These are phyloP conservation scores for Ciconia nigra DNA, from an alignment of 2,797 vertebrate species.

Conservation along the genomic window DNA sequence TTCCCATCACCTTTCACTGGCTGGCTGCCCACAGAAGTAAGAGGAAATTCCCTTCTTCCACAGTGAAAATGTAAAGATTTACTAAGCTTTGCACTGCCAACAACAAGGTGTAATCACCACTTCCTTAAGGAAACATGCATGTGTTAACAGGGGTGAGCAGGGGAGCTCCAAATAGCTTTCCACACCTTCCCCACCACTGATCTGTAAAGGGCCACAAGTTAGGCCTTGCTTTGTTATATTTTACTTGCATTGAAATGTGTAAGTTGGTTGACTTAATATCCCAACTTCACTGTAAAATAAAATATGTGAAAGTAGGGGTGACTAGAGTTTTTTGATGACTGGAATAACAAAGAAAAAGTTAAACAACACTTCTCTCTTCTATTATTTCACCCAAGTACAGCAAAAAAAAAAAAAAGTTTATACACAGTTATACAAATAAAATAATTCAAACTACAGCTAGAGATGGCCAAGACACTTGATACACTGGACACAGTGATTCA, in stretches of 20 bases:
- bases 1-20: slow-evolving; percentile 64
- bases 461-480: not conserved
- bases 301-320: not conserved
- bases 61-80: slow-evolving; percentile 43
- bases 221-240: not conserved
- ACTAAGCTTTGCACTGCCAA: slow-evolving; percentile 43
- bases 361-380: not conserved
- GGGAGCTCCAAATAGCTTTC: slow-evolving; percentile 15
- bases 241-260: not conserved
- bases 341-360: not conserved
- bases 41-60: slow-evolving; percentile 53
- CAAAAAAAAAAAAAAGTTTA: not conserved
- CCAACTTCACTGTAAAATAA: not conserved
- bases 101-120: slow-evolving; percentile 40
- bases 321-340: not conserved
- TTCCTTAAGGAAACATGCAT: slow-evolving; percentile 25
- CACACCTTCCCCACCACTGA: not conserved
- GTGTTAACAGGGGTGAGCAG: slow-evolving; percentile 37
- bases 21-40: slow-evolving; percentile 28
- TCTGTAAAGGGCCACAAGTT: not conserved
- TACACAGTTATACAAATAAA: not conserved
- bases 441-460: not conserved
- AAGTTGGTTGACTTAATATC: not conserved
- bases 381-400: not conserved
- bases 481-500: not conserved